phyloP scores from a whole-genome alignment of 1,140 invertebrate genomes.

The Pogonognathellus flavescens region DNA sequence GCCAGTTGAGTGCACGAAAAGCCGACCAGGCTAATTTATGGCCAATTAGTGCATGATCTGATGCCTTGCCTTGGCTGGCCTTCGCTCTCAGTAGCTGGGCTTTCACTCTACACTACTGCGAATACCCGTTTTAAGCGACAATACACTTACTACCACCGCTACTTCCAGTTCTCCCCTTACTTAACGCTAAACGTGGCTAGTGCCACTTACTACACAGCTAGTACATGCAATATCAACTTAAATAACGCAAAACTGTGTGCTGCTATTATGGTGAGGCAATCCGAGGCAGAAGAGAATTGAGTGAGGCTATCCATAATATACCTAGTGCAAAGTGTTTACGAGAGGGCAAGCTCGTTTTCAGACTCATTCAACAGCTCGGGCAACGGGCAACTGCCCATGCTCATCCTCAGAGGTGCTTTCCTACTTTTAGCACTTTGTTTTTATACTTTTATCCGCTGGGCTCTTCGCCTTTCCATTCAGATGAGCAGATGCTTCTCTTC shows the following conservation, averaged over 20 bases:
- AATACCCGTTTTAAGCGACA: neutral
- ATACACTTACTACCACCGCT: neutral
- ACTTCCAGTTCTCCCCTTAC: constrained; percentile 38
- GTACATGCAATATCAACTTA: constrained; percentile 36
- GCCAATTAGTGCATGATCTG: constrained; percentile 55
- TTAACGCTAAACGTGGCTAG: neutral
- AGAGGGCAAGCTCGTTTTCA: constrained; percentile 41
- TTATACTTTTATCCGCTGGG: constrained; percentile 30
- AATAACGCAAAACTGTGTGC: constrained; percentile 1
- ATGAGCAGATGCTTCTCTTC: constrained; percentile 32
- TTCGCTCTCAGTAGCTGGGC: neutral
- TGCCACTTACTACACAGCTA: neutral
- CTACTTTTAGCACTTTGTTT: constrained; percentile 50
- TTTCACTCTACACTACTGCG: constrained; percentile 23
- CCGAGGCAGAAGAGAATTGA: neutral
- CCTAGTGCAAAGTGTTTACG: constrained; percentile 20
- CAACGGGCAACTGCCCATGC: constrained; percentile 58
- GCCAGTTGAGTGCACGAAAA: constrained; percentile 54
- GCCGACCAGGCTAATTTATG: constrained; percentile 52
- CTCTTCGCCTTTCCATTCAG: constrained; percentile 36
- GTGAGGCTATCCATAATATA: constrained; percentile 30
- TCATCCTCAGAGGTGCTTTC: constrained; percentile 46
- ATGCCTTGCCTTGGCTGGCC: constrained; percentile 20
- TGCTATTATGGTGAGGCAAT: neutral
- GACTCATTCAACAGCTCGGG: constrained; percentile 46